Evolutionary conservation across 2,797 vertebrate species (phyloP), one percentile per base, ranked within the genome.

Genomic region (Silurus aristotelis): DNA sequence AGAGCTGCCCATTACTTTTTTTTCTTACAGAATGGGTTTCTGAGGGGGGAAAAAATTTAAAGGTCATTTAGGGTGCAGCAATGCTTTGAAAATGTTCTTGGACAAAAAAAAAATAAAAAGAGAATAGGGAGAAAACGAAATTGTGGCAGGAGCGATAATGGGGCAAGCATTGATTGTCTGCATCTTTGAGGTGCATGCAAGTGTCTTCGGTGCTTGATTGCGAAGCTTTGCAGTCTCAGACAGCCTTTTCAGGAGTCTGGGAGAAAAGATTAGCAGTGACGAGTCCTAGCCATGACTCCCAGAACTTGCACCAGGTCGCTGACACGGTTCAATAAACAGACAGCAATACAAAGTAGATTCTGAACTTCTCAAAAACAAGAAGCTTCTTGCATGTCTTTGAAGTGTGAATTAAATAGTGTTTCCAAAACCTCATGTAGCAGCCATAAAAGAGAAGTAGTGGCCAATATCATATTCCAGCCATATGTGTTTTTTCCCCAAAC

Each of bases 111-210:
- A 73, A 71, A 70, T 7, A 52, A 10, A 52, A 10, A 52, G 48
- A 52, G 48, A 52, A 52, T 64, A 79, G 73, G 27, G 77, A 85
- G 75, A 75, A 81, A 89, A 76, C 85, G 68, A 88, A 89, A 73
- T 84, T 85, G 84, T 89, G 87, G 89, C 38, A 82, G 78, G 14
- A 20, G 80, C 87, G 89, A 91, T 91, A 89, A 93, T 89, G 91
- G 38, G 89, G 90, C 87, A 84, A 88, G 87, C 89, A 91, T 89
- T 92, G 89, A 85, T 90, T 85, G 78, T 70, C 73, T 71, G 72
- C 83, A 89, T 89, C 85, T 75, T 83, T 73, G 48, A 86, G 72
- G 89, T 86, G 82, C 76, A 55, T 19, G 22, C 63, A 76, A 86
- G 86, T 86, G 84, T 88, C 83, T 84, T 72, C 66, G 27, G 83